Evolutionary conservation across 1,140 invertebrate genomes (phyloP).

Genomic region (Neoseiulus cucumeris): DNA sequence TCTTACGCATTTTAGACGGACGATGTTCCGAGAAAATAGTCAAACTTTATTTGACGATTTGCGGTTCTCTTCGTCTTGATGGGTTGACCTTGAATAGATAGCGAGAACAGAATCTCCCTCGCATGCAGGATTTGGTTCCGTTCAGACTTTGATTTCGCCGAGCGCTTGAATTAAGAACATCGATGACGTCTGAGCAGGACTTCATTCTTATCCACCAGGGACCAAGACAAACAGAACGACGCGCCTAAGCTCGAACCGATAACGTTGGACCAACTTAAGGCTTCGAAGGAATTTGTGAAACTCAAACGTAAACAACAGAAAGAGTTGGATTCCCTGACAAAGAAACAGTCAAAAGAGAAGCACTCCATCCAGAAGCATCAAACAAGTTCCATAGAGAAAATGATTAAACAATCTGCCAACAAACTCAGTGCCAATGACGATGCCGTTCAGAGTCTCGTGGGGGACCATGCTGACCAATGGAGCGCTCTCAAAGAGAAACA

Average conservation of each 20-base stretch:
- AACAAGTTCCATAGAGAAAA: conserved; percentile 79
- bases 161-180: conserved; percentile 1
- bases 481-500: neutral
- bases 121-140: neutral
- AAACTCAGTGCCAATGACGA: conserved; percentile 21
- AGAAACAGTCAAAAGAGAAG: conserved; percentile 83
- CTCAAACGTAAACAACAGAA: conserved; percentile 89
- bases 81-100: too few relatives aligned
- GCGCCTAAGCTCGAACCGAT: conserved; percentile 70
- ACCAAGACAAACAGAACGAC: conserved; percentile 23
- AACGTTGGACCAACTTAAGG: conserved; percentile 63
- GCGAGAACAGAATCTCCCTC: too few relatives aligned
- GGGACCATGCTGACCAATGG: conserved; percentile 12
- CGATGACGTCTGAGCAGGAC: conserved; percentile 10
- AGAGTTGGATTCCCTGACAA: conserved; percentile 72
- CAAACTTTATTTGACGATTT: too few relatives aligned
- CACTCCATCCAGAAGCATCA: conserved; percentile 75
- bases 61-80: too few relatives aligned
- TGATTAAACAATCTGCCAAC: conserved; percentile 42
- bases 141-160: neutral
- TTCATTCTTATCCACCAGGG: conserved; percentile 10
- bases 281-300: conserved; percentile 85
- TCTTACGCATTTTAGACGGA: too few relatives aligned
- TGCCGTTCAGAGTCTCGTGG: conserved; percentile 17
- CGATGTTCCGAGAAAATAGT: too few relatives aligned